Conservation (phyloP, 2,113 vertebrate species). For the Salvelinus fontinalis region DNA sequence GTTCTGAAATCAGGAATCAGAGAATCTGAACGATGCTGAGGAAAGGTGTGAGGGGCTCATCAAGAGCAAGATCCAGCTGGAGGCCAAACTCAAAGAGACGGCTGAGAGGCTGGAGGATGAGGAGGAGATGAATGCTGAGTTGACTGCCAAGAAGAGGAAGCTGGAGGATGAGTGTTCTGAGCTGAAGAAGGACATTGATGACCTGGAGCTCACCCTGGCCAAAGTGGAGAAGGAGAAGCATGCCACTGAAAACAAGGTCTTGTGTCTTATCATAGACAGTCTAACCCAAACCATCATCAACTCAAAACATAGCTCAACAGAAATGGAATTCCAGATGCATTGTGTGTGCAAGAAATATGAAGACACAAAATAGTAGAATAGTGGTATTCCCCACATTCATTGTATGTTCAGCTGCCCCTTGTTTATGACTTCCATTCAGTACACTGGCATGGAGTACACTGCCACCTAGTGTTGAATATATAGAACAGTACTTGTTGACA, state of each 20-base stretch:
- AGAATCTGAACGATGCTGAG: not conserved
- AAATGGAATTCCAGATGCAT: not conserved
- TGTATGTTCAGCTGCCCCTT: too few species aligned
- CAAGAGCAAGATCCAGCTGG: not conserved
- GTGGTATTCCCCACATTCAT: too few species aligned
- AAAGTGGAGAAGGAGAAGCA: slow-evolving; percentile 3
- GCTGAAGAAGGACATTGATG: too few species aligned
- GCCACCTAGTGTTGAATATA: too few species aligned
- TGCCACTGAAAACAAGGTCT: not conserved
- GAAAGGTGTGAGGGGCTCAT: not conserved
- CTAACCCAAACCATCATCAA: not conserved
- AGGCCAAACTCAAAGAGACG: not conserved
- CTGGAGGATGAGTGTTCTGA: too few species aligned
- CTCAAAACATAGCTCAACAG: too few species aligned
- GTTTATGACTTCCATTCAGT: too few species aligned
- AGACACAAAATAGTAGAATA: not conserved
- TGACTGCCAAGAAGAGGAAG: too few species aligned
- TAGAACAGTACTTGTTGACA: too few species aligned
- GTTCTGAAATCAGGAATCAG: not conserved
- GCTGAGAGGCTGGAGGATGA: not conserved
- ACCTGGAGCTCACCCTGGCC: not conserved
- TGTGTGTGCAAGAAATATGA: not conserved
- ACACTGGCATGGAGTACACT: too few species aligned
- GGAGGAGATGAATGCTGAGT: not conserved
- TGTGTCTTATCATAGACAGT: not conserved